Evolutionary conservation across 2,113 vertebrate genomes (phyloP).

Genomic region (Coturnix japonica): DNA sequence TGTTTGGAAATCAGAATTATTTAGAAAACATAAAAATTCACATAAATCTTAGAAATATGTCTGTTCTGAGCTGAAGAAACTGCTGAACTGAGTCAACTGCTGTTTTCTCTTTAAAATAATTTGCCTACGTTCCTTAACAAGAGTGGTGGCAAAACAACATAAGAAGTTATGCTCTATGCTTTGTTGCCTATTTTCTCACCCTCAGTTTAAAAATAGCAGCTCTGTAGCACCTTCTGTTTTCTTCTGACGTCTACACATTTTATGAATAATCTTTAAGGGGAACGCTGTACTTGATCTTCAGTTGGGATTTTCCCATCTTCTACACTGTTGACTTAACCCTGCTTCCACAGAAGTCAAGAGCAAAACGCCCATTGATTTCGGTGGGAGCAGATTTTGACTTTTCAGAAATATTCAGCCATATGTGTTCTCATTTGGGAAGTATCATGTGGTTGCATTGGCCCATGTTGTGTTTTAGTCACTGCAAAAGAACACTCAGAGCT

Average conservation of each 20-base stretch:
- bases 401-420: constrained; percentile 61
- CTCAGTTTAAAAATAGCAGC: constrained; percentile 68
- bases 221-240: constrained; percentile 65
- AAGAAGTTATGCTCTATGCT: constrained; percentile 2
- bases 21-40: neutral
- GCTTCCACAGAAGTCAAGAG: constrained; percentile 26
- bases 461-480: constrained; percentile 62
- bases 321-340: constrained; percentile 34
- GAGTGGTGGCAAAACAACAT: constrained; percentile 33
- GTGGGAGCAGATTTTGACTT: constrained; percentile 56
- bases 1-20: neutral
- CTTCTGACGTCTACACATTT: constrained; percentile 8
- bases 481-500: constrained; percentile 37
- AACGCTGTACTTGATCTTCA: neutral
- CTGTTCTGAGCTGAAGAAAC: neutral
- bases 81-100: neutral
- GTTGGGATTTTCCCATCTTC: constrained; percentile 44
- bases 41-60: neutral
- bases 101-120: neutral
- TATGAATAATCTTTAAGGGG: constrained; percentile 51
- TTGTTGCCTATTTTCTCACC: constrained; percentile 47
- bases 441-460: constrained; percentile 63
- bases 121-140: neutral
- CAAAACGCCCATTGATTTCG: constrained; percentile 43
- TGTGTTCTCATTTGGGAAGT: constrained; percentile 52